Base-by-base conservation (phyloP, 1,140 invertebrate species). In the Watersipora subatra region DNA sequence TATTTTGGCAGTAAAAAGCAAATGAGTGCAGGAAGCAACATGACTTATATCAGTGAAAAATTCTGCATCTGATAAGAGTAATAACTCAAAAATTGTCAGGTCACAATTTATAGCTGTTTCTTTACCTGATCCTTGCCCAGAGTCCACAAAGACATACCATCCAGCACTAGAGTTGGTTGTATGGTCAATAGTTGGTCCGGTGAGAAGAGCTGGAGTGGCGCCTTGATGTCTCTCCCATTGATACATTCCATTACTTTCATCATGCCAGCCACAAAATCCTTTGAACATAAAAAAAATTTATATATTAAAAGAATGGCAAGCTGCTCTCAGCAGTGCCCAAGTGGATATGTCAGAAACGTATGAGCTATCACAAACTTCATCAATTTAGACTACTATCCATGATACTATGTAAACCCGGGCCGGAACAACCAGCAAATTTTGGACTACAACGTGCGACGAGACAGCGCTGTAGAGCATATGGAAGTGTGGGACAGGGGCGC, bases 61-160 rank as follows among this genome's bases (percentile, higher is more conserved):
- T n/a, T n/a, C n/a, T n/a, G n/a, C n/a, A n/a, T n/a, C n/a, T n/a
- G n/a, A n/a, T n/a, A n/a, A n/a, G n/a, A n/a, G n/a, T n/a, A n/a
- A n/a, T n/a, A n/a, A n/a, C n/a, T n/a, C n/a, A n/a, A n/a, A n/a
- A n/a, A n/a, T n/a, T n/a, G n/a, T n/a, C n/a, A n/a, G n/a, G n/a
- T n/a, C n/a, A n/a, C n/a, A n/a, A n/a, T n/a, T n/a, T n/a, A n/a
- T n/a, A n/a, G n/a, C n/a, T n/a, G n/a, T n/a, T n/a, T n/a, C n/a
- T n/a, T 46, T n/a, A 46, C 34, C 34, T 46, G 34, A 46, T 46
- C 34, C 34, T 46, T 46, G 34, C n/a, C 69, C 62, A 25, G 71
- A 59, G 65, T 73, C 73, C n/a, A 76, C 69, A 65, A 72, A 73
- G 68, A 78, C 72, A 65, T 74, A 78, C 24, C 67, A 72, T 58